These are phyloP conservation scores for Arothron firmamentum DNA, from an alignment of 2,113 vertebrate species.

Conservation along the genomic window DNA sequence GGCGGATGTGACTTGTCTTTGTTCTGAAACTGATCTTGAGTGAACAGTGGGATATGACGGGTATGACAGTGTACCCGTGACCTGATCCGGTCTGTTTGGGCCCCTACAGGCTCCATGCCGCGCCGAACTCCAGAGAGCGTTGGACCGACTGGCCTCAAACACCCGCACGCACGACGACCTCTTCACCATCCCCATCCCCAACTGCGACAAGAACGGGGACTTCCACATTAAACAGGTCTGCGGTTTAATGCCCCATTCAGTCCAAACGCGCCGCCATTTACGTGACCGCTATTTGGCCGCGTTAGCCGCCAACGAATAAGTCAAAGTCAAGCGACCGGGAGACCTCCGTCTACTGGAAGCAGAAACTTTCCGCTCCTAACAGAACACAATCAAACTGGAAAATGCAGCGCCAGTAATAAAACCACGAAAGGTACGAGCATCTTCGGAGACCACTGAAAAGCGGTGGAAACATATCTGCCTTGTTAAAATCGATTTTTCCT, in stretches of 20 bases:
- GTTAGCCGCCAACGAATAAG: background rate
- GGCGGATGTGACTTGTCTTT: too few relatives aligned
- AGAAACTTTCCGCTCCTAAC: too few relatives aligned
- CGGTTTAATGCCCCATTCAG: background rate
- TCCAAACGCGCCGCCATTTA: background rate
- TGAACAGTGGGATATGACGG: too few relatives aligned
- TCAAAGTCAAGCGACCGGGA: too few relatives aligned
- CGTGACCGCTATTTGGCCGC: background rate
- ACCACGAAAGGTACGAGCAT: too few relatives aligned
- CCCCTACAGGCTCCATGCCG: slow-evolving; percentile 83
- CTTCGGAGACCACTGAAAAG: too few relatives aligned
- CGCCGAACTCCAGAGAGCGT: slow-evolving; percentile 83
- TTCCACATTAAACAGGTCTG: slow-evolving; percentile 91
- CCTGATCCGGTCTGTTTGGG: background rate
- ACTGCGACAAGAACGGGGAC: slow-evolving; percentile 91
- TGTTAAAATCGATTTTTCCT: too few relatives aligned
- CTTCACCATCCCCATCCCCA: slow-evolving; percentile 89
- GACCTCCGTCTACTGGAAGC: too few relatives aligned
- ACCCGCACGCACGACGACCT: slow-evolving; percentile 87
- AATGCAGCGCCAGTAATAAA: too few relatives aligned
- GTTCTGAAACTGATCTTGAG: too few relatives aligned
- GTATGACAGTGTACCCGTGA: background rate
- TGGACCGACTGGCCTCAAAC: slow-evolving; percentile 85
- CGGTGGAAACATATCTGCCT: too few relatives aligned
- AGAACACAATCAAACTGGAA: too few relatives aligned